These are phyloP conservation scores for Avahi laniger DNA, from an alignment of 2,797 vertebrate genomes.

Conservation along the genomic window DNA sequence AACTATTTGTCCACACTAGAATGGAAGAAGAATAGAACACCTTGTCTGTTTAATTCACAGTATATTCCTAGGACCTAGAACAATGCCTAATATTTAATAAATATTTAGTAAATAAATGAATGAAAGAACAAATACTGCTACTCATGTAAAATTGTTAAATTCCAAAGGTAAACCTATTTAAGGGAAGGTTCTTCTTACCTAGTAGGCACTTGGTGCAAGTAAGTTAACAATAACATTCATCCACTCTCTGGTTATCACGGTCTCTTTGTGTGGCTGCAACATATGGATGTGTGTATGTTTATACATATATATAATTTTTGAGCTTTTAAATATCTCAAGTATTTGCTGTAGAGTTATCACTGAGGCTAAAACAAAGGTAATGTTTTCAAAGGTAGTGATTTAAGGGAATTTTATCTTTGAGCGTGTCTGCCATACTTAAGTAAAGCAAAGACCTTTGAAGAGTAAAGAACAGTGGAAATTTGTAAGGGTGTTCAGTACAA, in stretches of 20 bases:
- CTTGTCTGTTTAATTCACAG: background rate
- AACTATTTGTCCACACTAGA: background rate
- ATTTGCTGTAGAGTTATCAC: background rate
- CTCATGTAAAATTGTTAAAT: background rate
- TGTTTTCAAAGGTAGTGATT: background rate
- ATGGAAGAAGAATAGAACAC: background rate
- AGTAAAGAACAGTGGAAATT: background rate
- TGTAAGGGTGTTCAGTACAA: background rate
- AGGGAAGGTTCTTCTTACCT: background rate
- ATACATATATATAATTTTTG: background rate
- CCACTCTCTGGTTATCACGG: background rate
- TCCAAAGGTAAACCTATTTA: background rate
- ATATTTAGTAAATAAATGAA: no score
- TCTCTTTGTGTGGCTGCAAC: background rate
- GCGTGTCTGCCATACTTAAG: background rate
- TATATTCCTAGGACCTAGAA: background rate
- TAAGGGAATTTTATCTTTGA: background rate
- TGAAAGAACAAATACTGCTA: background rate
- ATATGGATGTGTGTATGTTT: background rate
- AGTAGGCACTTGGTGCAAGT: background rate
- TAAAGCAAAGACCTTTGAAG: background rate
- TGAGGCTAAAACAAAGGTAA: background rate
- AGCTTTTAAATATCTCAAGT: background rate
- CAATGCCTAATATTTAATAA: background rate
- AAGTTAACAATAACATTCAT: background rate